These are phyloP conservation scores for Eurosta solidaginis DNA, from an alignment of 1,140 invertebrate genomes.

Conservation along the genomic window DNA sequence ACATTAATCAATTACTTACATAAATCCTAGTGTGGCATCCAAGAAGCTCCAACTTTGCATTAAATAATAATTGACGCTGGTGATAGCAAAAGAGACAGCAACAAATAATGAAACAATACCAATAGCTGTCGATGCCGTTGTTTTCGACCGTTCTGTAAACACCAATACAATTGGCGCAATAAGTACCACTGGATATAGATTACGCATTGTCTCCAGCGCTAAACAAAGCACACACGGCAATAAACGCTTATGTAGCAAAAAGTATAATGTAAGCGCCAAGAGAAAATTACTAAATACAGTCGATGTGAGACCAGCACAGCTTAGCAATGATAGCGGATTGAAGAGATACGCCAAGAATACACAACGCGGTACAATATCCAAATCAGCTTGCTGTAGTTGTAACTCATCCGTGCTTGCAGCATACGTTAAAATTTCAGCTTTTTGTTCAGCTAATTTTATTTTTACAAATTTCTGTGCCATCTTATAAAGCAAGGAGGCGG, in stretches of 20 bases:
- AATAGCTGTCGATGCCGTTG: background rate
- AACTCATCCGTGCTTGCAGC: conserved; percentile 66
- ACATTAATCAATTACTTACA: conserved; percentile 65
- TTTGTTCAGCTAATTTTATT: conserved; percentile 18
- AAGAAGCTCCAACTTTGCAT: conserved; percentile 74
- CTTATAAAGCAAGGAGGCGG: conserved; percentile 72
- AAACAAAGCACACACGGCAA: conserved; percentile 69
- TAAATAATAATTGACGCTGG: conserved; percentile 42
- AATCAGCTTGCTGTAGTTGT: conserved; percentile 64
- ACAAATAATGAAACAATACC: conserved; percentile 53
- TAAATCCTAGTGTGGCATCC: conserved; percentile 80
- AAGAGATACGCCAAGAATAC: conserved; percentile 85
- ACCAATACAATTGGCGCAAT: conserved; percentile 76
- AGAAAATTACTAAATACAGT: conserved; percentile 89
- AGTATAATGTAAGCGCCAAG: conserved; percentile 71
- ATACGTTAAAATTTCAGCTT: conserved; percentile 52
- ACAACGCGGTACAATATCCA: conserved; percentile 66
- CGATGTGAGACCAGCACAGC: conserved; percentile 89
- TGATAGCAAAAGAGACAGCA: conserved; percentile 43
- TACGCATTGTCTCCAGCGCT: conserved; percentile 78
- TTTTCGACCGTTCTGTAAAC: conserved; percentile 51
- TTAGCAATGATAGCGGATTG: conserved; percentile 89
- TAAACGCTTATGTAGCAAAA: conserved; percentile 70
- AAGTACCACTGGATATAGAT: conserved; percentile 84
- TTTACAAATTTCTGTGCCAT: conserved; percentile 71